Evolutionary conservation across 2,797 vertebrate species (phyloP).

Genomic region (Pseudochromis fuscus): DNA sequence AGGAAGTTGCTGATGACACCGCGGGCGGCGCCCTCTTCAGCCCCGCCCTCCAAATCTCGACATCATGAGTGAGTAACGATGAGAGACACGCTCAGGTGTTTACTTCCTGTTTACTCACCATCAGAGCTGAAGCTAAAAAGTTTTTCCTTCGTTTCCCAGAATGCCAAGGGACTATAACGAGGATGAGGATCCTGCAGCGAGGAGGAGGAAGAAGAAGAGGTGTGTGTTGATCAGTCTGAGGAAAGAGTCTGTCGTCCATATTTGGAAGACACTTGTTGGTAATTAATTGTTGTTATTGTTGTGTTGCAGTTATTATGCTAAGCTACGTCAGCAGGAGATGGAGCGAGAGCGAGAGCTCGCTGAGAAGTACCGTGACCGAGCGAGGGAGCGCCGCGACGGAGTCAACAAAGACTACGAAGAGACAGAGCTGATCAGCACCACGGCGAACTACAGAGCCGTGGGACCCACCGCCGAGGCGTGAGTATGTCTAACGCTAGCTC

Average conservation of each 20-base stretch:
- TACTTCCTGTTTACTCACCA: no score
- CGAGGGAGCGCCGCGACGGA: constrained; percentile 94
- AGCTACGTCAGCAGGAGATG: constrained; percentile 96
- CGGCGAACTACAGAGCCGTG: constrained; percentile 95
- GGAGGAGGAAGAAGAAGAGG: constrained; percentile 98
- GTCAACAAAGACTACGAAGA: constrained; percentile 99
- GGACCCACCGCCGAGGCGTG: constrained; percentile 97
- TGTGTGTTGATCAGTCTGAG: constrained; percentile 66
- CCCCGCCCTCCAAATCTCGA: constrained; percentile 93
- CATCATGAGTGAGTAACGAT: constrained; percentile 93
- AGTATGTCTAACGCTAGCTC: constrained; percentile 61
- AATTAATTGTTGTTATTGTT: neutral
- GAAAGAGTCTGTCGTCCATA: no score
- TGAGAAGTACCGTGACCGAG: constrained; percentile 95
- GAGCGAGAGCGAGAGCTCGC: constrained; percentile 95
- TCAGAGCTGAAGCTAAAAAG: no score
- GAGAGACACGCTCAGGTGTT: no score
- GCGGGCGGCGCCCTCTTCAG: constrained; percentile 83
- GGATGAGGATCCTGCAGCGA: constrained; percentile 98
- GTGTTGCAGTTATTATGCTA: constrained; percentile 91
- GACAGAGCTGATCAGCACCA: constrained; percentile 97
- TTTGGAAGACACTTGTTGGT: no score
- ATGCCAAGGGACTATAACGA: constrained; percentile 99
- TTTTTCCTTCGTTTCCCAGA: constrained; percentile 82
- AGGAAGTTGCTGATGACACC: constrained; percentile 98